phyloP scores from a whole-genome alignment of 2,888 invertebrate genomes.

The Megaustenia siamemsis region DNA sequence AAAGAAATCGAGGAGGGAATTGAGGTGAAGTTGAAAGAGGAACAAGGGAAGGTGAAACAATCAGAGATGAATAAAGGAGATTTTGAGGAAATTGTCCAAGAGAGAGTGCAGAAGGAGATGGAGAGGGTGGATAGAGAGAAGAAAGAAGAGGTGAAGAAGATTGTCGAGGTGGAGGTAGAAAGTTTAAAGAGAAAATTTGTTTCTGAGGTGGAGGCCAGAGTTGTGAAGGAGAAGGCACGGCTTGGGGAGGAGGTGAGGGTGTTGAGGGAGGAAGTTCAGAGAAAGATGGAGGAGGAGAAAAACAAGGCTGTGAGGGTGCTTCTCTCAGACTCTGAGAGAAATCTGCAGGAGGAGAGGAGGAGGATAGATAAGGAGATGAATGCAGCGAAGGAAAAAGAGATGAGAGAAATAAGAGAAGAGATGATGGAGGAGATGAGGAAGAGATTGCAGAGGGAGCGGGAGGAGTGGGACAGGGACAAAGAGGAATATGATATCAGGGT shows the following conservation, averaged over 20 bases:
- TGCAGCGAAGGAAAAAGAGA: conserved; percentile 11
- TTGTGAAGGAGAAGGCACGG: conserved; percentile 45
- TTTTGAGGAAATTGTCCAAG: background rate
- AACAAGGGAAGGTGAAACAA: conserved; percentile 10
- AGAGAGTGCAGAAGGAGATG: background rate
- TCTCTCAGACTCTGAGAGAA: background rate
- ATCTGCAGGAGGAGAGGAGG: background rate
- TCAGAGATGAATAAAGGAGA: background rate
- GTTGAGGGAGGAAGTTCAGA: conserved; percentile 40
- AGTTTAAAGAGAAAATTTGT: conserved; percentile 35
- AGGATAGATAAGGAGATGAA: conserved; percentile 29
- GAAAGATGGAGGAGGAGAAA: conserved; percentile 21
- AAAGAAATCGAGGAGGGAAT: conserved; percentile 35
- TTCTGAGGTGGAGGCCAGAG: conserved; percentile 37
- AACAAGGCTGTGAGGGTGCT: background rate
- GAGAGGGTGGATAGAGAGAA: conserved; percentile 15
- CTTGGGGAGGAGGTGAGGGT: conserved; percentile 25
- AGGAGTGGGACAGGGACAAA: conserved; percentile 40
- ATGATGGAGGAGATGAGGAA: conserved; percentile 42
- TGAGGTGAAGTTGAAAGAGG: conserved; percentile 27
- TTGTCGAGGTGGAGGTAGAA: conserved; percentile 32
- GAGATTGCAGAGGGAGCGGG: conserved; percentile 32
- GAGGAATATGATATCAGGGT: background rate
- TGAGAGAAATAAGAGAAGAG: conserved; percentile 37
- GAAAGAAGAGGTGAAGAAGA: conserved; percentile 27